A percentile compares a stretch with the other conserved stretches of the same genome.
Evolutionary conservation across 2,797 vertebrate genomes (phyloP).

Genomic region (Acanthornis magna): DNA sequence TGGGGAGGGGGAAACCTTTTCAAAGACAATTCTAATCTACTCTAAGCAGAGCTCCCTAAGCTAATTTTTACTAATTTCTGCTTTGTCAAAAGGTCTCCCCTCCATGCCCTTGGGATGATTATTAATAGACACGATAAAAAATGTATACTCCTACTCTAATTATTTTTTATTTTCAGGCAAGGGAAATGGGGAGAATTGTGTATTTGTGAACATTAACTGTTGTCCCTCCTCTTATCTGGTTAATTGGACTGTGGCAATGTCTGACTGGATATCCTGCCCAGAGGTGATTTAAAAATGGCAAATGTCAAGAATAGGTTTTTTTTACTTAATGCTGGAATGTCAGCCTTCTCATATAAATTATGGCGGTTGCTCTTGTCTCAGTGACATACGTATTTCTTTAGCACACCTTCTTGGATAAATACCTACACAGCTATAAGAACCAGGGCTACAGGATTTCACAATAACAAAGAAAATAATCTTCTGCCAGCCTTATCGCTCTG

Average conservation of each 20-base stretch:
- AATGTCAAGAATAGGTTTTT: not conserved
- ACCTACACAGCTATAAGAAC: slow-evolving; percentile 36
- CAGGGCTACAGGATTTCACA: slow-evolving; percentile 32
- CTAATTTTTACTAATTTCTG: slow-evolving; percentile 35
- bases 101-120: not conserved
- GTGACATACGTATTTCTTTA: slow-evolving; percentile 48
- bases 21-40: slow-evolving; percentile 4
- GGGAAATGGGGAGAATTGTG: not conserved
- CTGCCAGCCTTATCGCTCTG: not conserved
- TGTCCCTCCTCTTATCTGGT: slow-evolving; percentile 39
- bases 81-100: slow-evolving; percentile 17
- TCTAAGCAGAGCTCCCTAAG: not conserved
- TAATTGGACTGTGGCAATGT: slow-evolving; percentile 51
- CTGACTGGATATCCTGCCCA: slow-evolving; percentile 53
- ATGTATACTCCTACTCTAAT: slow-evolving; percentile 1
- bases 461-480: not conserved
- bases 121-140: slow-evolving; percentile 25
- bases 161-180: slow-evolving; percentile 15
- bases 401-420: slow-evolving; percentile 46
- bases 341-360: slow-evolving; percentile 45
- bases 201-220: not conserved
- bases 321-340: slow-evolving; percentile 28
- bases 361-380: slow-evolving; percentile 1
- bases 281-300: slow-evolving; percentile 60
- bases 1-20: not conserved